Evolutionary conservation across 2,113 vertebrate species (phyloP), one percentile per base, ranked within the genome.

Genomic region (Onychostoma macrolepis): DNA sequence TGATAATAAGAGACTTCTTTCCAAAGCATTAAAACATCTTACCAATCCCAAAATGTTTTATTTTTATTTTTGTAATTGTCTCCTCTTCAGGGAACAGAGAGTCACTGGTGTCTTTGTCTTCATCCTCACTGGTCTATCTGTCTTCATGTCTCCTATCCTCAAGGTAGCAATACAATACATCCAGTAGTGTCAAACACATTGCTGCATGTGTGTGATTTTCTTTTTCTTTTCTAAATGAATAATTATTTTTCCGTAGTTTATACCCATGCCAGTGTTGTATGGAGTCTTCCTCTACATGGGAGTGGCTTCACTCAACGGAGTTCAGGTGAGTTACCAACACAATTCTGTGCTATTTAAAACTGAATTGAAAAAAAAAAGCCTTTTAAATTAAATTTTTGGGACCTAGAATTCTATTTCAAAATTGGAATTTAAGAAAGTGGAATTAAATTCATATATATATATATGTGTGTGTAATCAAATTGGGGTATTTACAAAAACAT

Each of bases 81-180:
- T 93, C 90, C 69, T 19, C 94, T 95, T 56, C 93, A 99, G 98
- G 93, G 98, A 99, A 93, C 98, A 99, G 94, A 95, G 98, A 89
- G 94, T 99, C 85, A 99, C 98, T 0, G 98, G 98, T 28, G 89
- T 97, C 36, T 92, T 89, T 0, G 98, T 99, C 56, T 99, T 99
- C 94, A 92, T 99, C 88, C 96, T 99, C 89, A 99, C 98, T 0
- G 98, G 98, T n/a, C 93, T 99, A 13, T 99, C 98, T 13, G 98
- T 99, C 65, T 98, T 99, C n/a, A 99, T 99, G 97, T 94, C 98
- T 93, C 98, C 98, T n/a, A 97, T 99, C 92, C 94, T 99, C 48
- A 99, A 99, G 98, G 98, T 99, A 96, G 72, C 77, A 0, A 21
- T 80, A 65, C 30, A 61, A 53, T 74, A 2, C 26, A 33, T 53